Evolutionary conservation across 1,140 invertebrate species (phyloP), one percentile per base, ranked within the genome.

Genomic region (Nomia melanderi): DNA sequence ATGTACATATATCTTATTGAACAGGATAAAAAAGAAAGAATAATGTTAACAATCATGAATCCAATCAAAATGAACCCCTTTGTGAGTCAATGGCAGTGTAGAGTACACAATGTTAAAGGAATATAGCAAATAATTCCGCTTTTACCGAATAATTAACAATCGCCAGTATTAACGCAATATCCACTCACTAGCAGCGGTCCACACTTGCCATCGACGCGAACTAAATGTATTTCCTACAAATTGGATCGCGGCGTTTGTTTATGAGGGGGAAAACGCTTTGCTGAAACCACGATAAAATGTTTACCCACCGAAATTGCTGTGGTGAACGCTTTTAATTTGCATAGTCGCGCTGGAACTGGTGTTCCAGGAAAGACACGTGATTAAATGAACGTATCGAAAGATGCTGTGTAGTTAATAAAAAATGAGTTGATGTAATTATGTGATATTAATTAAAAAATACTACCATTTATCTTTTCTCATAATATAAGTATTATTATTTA

Each of bases 211-310:
- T 54, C 53, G 27, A 44, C 69, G 70, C 60, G 60, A 71, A 47
- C 36, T 79, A 64, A 80, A 83, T 63, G 69, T 39, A 70, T 80
- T 76, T 64, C 65, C 44, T 67, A 62, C 70, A 69, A 83, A 84
- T 84, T 84, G 63, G 59, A 84, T 83, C 57, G 67, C 33, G 23
- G 27, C 36, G 72, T 84, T 84, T 83, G 73, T 83, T 83, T 83
- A 83, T 83, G 81, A 77, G 78, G 27, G 62, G 65, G 57, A 59
- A 80, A 83, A 83, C 76, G 65, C 72, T 84, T 84, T 70, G 36
- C 44, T 56, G 57, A 57, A 39, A 39, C 57, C 72, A n/a, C 60
- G 17, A 66, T 71, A 83, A 82, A 84, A 79, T 74, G 82, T 83
- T 83, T 82, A 77, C 71, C 57, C 67, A 44, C 39, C 62, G 72